These are phyloP conservation scores for Ariopsis seemanni DNA, from an alignment of 2,113 vertebrate genomes.

Conservation along the genomic window DNA sequence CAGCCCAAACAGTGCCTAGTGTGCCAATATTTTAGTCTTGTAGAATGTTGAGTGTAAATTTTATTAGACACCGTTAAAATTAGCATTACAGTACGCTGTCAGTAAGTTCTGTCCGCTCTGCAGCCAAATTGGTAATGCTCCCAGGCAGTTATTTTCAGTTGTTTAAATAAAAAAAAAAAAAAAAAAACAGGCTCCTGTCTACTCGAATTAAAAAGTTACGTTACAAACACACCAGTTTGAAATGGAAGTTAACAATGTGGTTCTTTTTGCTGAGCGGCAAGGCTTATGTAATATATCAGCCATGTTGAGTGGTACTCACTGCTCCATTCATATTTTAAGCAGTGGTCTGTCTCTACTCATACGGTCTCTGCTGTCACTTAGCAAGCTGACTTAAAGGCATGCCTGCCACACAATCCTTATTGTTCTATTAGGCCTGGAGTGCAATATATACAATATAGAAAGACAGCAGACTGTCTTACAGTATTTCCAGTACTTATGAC, in stretches of 20 bases:
- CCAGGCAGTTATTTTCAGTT: background rate
- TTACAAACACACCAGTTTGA: background rate
- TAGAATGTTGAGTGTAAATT: background rate
- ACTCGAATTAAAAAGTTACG: background rate
- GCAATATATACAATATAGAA: background rate
- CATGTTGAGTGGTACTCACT: background rate
- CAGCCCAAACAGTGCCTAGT: background rate
- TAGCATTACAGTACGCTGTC: background rate
- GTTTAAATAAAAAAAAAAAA: too few relatives aligned
- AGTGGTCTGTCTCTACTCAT: background rate
- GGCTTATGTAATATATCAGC: background rate
- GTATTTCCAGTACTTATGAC: background rate
- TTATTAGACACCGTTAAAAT: background rate
- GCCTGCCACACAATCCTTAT: background rate
- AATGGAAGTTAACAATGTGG: background rate
- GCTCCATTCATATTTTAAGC: background rate
- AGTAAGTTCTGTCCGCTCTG: background rate
- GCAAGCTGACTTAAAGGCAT: background rate
- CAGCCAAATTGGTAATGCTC: background rate
- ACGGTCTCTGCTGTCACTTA: background rate
- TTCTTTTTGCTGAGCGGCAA: background rate
- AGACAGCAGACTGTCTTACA: background rate
- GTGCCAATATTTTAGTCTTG: background rate
- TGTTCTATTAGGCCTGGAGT: background rate
- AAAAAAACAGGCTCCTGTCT: background rate